Percentiles rank a stretch among this genome's conserved stretches.
Conservation (phyloP, 1,140 invertebrate genomes). For the Oncopeltus fasciatus region DNA sequence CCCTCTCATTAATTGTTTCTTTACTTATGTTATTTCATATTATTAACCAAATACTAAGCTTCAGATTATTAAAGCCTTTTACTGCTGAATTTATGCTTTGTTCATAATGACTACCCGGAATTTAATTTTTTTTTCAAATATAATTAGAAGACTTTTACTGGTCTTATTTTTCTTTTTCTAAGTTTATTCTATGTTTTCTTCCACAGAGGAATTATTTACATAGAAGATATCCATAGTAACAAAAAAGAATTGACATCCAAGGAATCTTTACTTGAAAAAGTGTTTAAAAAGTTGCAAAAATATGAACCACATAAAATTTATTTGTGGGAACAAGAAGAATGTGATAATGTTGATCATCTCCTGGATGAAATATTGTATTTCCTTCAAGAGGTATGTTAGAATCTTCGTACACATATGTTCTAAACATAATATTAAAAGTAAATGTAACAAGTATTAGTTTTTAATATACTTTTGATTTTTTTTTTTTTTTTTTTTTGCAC, state of each 20-base stretch:
- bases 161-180: too few species aligned
- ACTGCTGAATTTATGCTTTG: too few species aligned
- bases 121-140: too few species aligned
- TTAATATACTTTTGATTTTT: not conserved
- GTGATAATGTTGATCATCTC: not conserved
- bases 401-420: too few species aligned
- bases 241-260: not conserved
- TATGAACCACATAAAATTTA: not conserved
- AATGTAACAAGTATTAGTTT: too few species aligned
- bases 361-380: not conserved
- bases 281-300: not conserved
- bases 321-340: not conserved
- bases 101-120: too few species aligned
- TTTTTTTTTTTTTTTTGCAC: not conserved
- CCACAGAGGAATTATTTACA: not conserved
- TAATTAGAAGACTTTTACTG: not conserved
- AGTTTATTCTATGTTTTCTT: too few species aligned
- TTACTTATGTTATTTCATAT: too few species aligned
- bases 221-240: not conserved
- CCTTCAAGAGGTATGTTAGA: not conserved
- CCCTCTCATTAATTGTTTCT: too few species aligned
- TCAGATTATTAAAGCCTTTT: too few species aligned
- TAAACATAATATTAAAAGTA: too few species aligned
- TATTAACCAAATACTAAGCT: too few species aligned
- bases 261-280: not conserved